Conservation (phyloP, 2,113 vertebrate species). For the Stegostoma tigrinum region DNA sequence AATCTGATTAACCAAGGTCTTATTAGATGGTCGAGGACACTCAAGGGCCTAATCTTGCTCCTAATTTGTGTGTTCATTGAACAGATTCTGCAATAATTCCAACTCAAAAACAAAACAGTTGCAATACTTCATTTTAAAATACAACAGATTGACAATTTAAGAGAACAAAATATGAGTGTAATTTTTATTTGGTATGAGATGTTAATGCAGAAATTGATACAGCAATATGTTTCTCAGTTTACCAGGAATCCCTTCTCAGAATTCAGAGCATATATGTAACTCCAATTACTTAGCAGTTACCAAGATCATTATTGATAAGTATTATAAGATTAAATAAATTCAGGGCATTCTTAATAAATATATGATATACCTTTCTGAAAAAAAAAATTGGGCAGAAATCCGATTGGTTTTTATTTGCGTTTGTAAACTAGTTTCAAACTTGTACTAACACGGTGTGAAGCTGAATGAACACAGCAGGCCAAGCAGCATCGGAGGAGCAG, state of each 20-base stretch:
- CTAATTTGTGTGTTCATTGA: background rate
- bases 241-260: background rate
- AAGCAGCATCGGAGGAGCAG: too few relatives aligned
- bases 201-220: background rate
- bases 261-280: background rate
- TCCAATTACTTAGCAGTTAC: background rate
- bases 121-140: background rate
- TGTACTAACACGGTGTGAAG: too few relatives aligned
- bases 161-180: background rate
- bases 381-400: background rate
- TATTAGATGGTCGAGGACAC: background rate
- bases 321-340: background rate
- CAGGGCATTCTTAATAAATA: background rate
- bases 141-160: background rate
- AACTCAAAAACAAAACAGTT: background rate
- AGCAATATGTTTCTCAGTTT: constrained; percentile 1
- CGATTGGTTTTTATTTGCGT: background rate
- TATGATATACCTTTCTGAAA: background rate
- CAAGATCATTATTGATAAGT: background rate
- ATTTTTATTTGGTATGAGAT: background rate
- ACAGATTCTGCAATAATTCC: background rate
- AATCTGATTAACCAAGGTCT: background rate
- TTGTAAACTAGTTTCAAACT: background rate
- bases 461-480: too few relatives aligned
- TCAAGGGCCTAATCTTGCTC: background rate